Evolutionary conservation across 1,140 invertebrate species (phyloP).

Genomic region (Leptopilina boulardi): DNA sequence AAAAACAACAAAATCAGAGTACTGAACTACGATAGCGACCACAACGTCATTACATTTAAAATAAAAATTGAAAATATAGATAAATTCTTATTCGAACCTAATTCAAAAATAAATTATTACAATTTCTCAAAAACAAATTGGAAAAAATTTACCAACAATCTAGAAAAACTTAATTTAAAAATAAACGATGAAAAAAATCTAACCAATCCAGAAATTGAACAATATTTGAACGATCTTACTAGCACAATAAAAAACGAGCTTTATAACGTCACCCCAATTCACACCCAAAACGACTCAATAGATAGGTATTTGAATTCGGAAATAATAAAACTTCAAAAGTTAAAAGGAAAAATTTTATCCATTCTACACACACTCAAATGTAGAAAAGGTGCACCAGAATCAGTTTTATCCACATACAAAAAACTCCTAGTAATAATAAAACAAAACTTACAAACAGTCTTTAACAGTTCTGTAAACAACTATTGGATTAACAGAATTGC

Average conservation of each 20-base stretch:
- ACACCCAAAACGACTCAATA: too few relatives aligned
- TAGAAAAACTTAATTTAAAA: not conserved
- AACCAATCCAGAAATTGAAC: not conserved
- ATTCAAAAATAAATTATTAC: not conserved
- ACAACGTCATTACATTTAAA: not conserved
- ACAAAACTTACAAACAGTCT: not conserved
- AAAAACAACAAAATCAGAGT: not conserved
- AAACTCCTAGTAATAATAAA: not conserved
- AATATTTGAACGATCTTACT: not conserved
- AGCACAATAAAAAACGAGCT: too few relatives aligned
- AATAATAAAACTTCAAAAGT: too few relatives aligned
- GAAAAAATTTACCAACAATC: not conserved
- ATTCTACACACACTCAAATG: too few relatives aligned
- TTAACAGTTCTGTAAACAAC: not conserved
- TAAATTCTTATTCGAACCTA: not conserved
- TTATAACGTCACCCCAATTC: too few relatives aligned
- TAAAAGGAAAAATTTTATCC: too few relatives aligned
- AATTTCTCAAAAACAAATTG: not conserved
- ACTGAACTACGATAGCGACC: not conserved
- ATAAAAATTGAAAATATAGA: not conserved
- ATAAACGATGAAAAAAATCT: not conserved
- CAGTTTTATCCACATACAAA: not conserved
- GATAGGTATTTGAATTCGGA: too few relatives aligned
- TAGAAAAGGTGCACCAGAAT: too few relatives aligned
- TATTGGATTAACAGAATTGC: too few relatives aligned